A percentile compares a stretch with the other conserved stretches of the same genome.
phyloP scores from a whole-genome alignment of 1,140 invertebrate species.

The Drosophila littoralis region DNA sequence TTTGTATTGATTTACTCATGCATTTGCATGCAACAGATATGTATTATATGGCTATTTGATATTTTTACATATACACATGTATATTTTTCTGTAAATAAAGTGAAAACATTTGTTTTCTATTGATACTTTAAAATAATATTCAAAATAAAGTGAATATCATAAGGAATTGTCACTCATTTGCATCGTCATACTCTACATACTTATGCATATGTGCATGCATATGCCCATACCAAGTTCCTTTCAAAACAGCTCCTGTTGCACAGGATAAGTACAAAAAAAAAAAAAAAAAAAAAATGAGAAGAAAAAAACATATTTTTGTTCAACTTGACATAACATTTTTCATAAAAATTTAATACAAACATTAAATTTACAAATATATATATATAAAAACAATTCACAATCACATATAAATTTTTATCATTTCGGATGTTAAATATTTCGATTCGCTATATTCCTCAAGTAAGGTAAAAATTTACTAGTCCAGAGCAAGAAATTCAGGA shows the following conservation, averaged over 20 bases:
- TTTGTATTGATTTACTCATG: constrained; percentile 5
- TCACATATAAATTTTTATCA: constrained; percentile 82
- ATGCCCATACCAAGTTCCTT: constrained; percentile 34
- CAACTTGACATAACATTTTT: constrained; percentile 81
- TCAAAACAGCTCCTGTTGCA: constrained; percentile 21
- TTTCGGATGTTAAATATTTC: constrained; percentile 80
- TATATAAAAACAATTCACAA: constrained; percentile 82
- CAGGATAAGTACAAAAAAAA: constrained; percentile 24
- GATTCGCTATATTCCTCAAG: constrained; percentile 77
- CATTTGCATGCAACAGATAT: constrained; percentile 1
- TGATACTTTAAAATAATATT: constrained; percentile 17
- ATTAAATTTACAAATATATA: constrained; percentile 81
- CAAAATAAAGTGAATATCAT: not conserved
- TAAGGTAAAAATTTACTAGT: constrained; percentile 80
- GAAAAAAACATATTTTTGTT: constrained; percentile 40
- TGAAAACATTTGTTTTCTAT: constrained; percentile 37
- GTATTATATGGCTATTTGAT: constrained; percentile 29
- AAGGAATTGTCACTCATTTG: not conserved
- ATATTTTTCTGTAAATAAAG: constrained; percentile 45
- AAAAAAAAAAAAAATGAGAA: constrained; percentile 12
- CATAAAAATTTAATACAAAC: constrained; percentile 82
- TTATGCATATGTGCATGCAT: constrained; percentile 1
- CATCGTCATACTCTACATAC: not conserved
- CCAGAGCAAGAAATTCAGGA: constrained; percentile 79
- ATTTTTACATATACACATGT: constrained; percentile 30